Conservation (phyloP, 2,888 invertebrate species). For the Agrypnus murinus region DNA sequence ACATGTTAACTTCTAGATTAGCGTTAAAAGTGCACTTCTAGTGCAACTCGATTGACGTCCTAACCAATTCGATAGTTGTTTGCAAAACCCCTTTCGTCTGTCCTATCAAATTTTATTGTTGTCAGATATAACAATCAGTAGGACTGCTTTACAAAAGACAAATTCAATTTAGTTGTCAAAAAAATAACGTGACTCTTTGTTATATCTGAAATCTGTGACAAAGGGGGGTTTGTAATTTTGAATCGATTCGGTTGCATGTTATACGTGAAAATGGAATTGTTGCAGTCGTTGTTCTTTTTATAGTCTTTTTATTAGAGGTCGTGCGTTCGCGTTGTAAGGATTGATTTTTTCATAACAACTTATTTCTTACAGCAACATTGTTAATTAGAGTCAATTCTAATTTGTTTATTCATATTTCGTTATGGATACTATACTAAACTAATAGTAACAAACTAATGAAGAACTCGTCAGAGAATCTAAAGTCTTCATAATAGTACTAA, state of each 20-base stretch:
- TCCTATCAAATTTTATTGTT: neutral
- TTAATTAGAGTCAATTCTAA: too few species aligned
- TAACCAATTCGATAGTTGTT: neutral
- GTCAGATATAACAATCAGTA: conserved; percentile 19
- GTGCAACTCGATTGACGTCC: neutral
- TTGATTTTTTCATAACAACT: too few species aligned
- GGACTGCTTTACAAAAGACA: conserved; percentile 31
- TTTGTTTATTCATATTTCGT: too few species aligned
- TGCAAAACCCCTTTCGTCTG: conserved; percentile 14
- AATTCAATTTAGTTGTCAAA: conserved; percentile 61
- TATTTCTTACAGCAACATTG: too few species aligned
- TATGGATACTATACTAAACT: too few species aligned
- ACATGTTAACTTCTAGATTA: neutral
- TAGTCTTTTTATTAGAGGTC: too few species aligned
- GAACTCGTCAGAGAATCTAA: too few species aligned
- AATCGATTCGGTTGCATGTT: conserved; percentile 21
- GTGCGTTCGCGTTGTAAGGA: too few species aligned
- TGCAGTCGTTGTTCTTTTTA: too few species aligned
- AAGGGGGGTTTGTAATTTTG: conserved; percentile 13
- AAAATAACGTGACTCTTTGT: conserved; percentile 60
- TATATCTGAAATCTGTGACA: conserved; percentile 61
- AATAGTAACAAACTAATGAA: too few species aligned
- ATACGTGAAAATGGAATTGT: neutral
- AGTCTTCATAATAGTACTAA: too few species aligned
- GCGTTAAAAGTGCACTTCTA: neutral